Evolutionary conservation across 2,888 invertebrate genomes (phyloP).

Genomic region (Euproctis similis): DNA sequence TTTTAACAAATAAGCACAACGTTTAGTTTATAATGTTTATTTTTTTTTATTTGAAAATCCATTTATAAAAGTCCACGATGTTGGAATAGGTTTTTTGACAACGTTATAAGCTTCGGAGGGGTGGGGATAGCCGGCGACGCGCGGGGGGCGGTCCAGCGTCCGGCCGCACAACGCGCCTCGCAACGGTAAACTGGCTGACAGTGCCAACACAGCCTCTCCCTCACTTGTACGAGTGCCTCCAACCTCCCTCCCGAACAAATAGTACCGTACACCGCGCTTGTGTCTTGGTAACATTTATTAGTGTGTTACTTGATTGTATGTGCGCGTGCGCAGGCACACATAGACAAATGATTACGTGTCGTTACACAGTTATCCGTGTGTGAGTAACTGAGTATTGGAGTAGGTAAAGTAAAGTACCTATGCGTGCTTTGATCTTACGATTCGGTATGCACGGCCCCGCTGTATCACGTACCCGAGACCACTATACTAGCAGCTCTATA

Average conservation of each 20-base stretch:
- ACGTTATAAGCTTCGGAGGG: constrained; percentile 39
- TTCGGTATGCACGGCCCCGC: constrained; percentile 73
- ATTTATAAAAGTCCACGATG: too few species aligned
- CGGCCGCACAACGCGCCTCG: constrained; percentile 75
- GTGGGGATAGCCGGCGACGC: constrained; percentile 62
- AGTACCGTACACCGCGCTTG: constrained; percentile 71
- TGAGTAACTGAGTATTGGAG: constrained; percentile 61
- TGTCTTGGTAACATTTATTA: constrained; percentile 70
- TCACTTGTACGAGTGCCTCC: constrained; percentile 69
- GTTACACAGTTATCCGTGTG: constrained; percentile 33
- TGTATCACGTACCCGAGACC: constrained; percentile 63
- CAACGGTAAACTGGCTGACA: constrained; percentile 74
- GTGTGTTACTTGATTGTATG: constrained; percentile 44
- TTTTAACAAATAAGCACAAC: too few species aligned
- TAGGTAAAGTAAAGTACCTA: constrained; percentile 68
- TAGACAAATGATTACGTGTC: too few species aligned
- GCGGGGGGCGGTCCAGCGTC: constrained; percentile 65
- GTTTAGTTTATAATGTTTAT: too few species aligned
- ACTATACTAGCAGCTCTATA: constrained; percentile 69
- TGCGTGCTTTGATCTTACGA: constrained; percentile 76
- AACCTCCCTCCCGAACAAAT: constrained; percentile 74
- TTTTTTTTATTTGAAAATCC: too few species aligned
- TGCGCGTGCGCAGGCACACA: constrained; percentile 43
- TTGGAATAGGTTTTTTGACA: too few species aligned
- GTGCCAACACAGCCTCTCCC: constrained; percentile 68